Evolutionary conservation across 2,797 vertebrate species (phyloP), one percentile per base, ranked within the genome.

Genomic region (Tinamus major): DNA sequence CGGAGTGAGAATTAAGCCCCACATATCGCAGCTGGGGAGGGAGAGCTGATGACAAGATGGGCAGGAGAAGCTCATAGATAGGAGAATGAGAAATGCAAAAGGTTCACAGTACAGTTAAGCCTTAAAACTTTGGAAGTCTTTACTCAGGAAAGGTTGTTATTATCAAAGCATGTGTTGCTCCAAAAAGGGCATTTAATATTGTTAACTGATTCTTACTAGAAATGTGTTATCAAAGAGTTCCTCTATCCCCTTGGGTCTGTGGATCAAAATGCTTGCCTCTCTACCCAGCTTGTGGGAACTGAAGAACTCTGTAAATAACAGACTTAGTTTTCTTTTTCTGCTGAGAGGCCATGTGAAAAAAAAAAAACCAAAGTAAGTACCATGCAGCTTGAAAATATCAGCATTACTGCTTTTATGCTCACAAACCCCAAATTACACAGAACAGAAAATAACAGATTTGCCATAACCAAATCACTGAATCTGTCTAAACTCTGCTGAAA

Each of bases 231-330:
- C 11, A 17, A 77, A n/a, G 59, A 39, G 19, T 46, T 89, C 49
- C 51, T 21, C 16, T 33, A 67, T n/a, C 8, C 4, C 39, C 26
- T 46, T 0, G 0, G 29, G 53, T 35, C 21, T 82, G 53, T 0
- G 2, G 37, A 82, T 69, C 48, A 92, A 92, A 76, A 69, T 1
- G 3, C 17, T 13, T 6, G 10, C 48, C 18, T 87, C 53, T 35
- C 48, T 80, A 33, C 48, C n/a, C 67, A 55, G 8, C 8, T 10
- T 89, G 72, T 87, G 72, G 85, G 51, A 93, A 35, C 27, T 72
- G 65, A 95, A 79, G 9, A 84, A 31, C 21, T 85, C 79, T 74
- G 70, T 58, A 92, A 96, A 94, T 91, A 95, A 86, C 56, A 94
- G 87, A 76, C 3, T 6, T 92, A 63, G 21, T 89, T 81, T 79